A percentile compares a stretch with the other conserved stretches of the same genome.
Conservation (phyloP, 1,140 invertebrate genomes). For the Drosophila lacertosa region DNA sequence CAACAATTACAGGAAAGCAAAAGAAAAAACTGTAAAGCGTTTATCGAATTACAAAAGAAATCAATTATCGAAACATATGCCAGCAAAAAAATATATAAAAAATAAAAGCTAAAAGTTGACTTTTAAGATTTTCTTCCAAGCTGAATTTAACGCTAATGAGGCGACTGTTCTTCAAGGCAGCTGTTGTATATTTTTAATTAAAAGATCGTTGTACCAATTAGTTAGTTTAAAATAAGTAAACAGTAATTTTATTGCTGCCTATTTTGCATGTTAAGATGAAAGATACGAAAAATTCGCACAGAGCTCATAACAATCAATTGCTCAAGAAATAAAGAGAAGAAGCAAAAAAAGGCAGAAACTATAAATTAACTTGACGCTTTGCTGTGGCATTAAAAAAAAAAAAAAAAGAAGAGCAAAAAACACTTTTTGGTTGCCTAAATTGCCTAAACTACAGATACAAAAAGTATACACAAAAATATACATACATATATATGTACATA, state of each 20-base stretch:
- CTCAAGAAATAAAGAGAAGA: conserved; percentile 29
- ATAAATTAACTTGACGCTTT: conserved; percentile 55
- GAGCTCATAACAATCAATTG: conserved; percentile 44
- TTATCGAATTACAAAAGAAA: conserved; percentile 60
- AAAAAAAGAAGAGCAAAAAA: too few relatives aligned
- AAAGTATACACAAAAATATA: too few relatives aligned
- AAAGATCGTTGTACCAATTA: conserved; percentile 23
- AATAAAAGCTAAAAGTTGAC: conserved; percentile 20
- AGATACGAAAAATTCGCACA: conserved; percentile 6
- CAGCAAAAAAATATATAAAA: conserved; percentile 18
- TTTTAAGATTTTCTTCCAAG: not conserved
- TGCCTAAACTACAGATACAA: conserved; percentile 32
- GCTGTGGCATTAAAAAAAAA: conserved; percentile 27
- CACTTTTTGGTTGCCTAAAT: conserved; percentile 46
- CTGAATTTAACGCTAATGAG: conserved; percentile 6
- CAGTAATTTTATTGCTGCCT: not conserved
- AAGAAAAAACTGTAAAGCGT: conserved; percentile 4
- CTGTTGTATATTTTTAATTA: conserved; percentile 18
- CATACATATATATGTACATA: conserved; percentile 23
- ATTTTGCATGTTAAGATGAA: conserved; percentile 2
- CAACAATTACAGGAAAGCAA: conserved; percentile 34
- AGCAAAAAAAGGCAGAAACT: conserved; percentile 20
- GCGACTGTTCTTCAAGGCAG: not conserved
- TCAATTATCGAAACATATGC: conserved; percentile 64
- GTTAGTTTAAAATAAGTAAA: conserved; percentile 17